Evolutionary conservation across 2,888 invertebrate genomes (phyloP).

Genomic region (Aricia artaxerxes): DNA sequence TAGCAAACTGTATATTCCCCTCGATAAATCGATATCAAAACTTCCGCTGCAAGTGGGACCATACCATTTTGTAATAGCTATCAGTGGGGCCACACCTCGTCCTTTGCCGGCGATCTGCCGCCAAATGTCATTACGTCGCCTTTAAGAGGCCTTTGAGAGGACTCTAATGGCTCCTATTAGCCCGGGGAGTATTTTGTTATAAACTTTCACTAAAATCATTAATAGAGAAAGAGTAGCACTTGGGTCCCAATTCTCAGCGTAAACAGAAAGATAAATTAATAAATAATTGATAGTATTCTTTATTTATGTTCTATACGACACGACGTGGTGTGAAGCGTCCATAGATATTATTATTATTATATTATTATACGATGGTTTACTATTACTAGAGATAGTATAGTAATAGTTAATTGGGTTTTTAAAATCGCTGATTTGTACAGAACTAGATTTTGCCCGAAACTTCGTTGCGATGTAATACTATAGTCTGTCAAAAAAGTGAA

Average conservation of each 20-base stretch:
- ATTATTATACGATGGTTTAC: no score
- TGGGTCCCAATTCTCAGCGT: neutral
- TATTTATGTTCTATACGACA: no score
- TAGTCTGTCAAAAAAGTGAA: no score
- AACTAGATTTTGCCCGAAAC: no score
- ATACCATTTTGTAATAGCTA: neutral
- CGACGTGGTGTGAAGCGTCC: no score
- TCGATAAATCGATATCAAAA: neutral
- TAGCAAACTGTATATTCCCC: neutral
- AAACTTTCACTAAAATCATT: slow-evolving; percentile 15
- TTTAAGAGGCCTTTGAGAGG: slow-evolving; percentile 41
- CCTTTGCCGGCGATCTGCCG: slow-evolving; percentile 43
- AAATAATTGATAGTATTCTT: no score
- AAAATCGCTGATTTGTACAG: no score
- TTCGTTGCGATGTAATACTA: no score
- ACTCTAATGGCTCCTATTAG: slow-evolving; percentile 37
- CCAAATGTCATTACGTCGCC: slow-evolving; percentile 44
- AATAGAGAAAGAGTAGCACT: neutral
- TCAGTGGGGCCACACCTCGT: neutral
- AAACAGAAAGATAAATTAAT: neutral
- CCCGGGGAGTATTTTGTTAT: slow-evolving; percentile 11
- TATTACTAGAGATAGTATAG: no score
- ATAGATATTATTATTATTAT: no score
- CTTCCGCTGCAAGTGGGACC: neutral
- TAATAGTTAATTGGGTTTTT: no score